Evolutionary conservation across 2,113 vertebrate species (phyloP).

Genomic region (Calyptommatus sinebrachiatus): DNA sequence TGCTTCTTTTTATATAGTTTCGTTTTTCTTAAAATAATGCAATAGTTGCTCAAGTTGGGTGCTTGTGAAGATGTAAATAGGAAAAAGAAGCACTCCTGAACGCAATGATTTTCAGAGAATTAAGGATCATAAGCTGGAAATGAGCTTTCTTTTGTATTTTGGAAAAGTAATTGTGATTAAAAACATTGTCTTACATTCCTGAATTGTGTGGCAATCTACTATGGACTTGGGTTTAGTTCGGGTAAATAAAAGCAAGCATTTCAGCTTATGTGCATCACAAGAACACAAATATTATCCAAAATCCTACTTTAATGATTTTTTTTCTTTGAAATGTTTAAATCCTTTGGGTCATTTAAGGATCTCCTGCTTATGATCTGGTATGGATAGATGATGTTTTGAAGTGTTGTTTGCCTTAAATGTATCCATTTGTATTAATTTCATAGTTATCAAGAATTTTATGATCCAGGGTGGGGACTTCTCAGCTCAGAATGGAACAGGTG

Average conservation of each 20-base stretch:
- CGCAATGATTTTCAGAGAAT: too few relatives aligned
- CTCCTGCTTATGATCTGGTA: neutral
- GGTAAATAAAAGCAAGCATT: too few relatives aligned
- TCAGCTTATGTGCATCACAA: too few relatives aligned
- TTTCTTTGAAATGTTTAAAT: too few relatives aligned
- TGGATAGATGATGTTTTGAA: neutral
- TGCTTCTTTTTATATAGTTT: neutral
- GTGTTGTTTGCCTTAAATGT: neutral
- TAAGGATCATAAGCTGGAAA: neutral
- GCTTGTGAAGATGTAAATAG: neutral
- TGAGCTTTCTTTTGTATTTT: too few relatives aligned
- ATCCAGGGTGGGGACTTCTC: slow-evolving; percentile 97
- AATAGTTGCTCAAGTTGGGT: neutral
- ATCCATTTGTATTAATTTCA: slow-evolving; percentile 38
- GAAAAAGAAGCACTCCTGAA: neutral
- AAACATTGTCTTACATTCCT: too few relatives aligned
- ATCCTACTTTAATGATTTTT: too few relatives aligned
- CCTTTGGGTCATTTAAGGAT: neutral
- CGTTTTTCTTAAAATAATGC: neutral
- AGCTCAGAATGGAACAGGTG: slow-evolving; percentile 94
- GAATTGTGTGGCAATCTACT: too few relatives aligned
- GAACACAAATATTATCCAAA: too few relatives aligned
- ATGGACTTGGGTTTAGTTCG: too few relatives aligned
- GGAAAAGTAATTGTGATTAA: too few relatives aligned
- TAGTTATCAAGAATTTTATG: slow-evolving; percentile 98